These are phyloP conservation scores for Entomobrya proxima DNA, from an alignment of 2,888 invertebrate species.

Conservation along the genomic window DNA sequence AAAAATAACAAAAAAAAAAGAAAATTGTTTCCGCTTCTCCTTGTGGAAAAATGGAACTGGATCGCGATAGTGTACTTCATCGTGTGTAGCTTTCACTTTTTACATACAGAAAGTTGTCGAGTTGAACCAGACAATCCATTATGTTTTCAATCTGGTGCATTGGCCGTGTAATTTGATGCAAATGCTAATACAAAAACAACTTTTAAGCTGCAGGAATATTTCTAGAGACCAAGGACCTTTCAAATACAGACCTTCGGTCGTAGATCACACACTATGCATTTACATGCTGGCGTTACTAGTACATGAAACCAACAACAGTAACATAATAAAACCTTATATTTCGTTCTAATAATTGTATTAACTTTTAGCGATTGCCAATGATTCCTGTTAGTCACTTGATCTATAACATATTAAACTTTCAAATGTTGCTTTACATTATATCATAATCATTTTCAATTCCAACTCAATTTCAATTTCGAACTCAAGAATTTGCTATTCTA, in stretches of 20 bases:
- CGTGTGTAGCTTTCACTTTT: not conserved
- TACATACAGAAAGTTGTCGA: not conserved
- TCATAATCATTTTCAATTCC: no score
- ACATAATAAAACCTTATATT: no score
- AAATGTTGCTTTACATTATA: no score
- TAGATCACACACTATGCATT: not conserved
- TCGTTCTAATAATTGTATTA: no score
- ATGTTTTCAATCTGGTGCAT: constrained; percentile 50
- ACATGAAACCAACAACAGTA: no score
- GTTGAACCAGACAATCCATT: constrained; percentile 36
- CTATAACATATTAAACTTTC: no score
- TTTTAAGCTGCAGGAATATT: no score
- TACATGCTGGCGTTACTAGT: no score
- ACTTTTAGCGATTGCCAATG: no score
- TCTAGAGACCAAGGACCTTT: not conserved
- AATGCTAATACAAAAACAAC: constrained; percentile 39
- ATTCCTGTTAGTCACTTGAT: no score
- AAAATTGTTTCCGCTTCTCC: constrained; percentile 1
- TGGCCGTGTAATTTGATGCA: constrained; percentile 59
- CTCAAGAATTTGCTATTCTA: no score
- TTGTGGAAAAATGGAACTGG: not conserved
- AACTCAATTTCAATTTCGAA: no score
- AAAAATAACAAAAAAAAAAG: constrained; percentile 14
- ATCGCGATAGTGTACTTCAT: not conserved
- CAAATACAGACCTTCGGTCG: constrained; percentile 39